Evolutionary conservation across 2,888 invertebrate genomes (phyloP), one percentile per base, ranked within the genome.

Genomic region (Phaedon cochleariae): DNA sequence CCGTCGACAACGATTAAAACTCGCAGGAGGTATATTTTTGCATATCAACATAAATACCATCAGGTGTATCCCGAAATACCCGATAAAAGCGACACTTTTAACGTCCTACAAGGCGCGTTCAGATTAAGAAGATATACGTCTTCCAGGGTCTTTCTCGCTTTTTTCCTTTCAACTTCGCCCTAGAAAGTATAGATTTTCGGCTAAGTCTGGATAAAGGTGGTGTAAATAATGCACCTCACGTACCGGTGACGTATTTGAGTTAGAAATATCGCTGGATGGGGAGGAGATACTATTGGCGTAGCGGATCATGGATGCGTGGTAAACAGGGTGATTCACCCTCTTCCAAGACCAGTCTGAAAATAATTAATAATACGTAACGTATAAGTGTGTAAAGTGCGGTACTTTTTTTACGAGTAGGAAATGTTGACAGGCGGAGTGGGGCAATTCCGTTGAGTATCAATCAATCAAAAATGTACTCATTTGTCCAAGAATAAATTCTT

Each of bases 221-320:
- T 77, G 80, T 80, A 79, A 81, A 80, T 80, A 80, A 81, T 81
- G 80, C 81, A 80, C 76, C 76, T 78, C 80, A 79, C 81, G 80
- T 80, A 79, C 73, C 72, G 68, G 73, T 73, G 75, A 74, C 75
- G 74, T 72, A 76, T 55, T 34, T 41, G 20, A 55, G 55, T 41
- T 17, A 20, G 34, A 57, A 57, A 57, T 57, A 57, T 57, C 45
- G 73, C 74, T 68, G 74, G 76, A 76, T 70, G 71, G 71, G 74
- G 64, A 62, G 55, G 22, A 55, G n/a, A n/a, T n/a, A n/a, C n/a
- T 21, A 46, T 48, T 21, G 49, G 17, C n/a, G 21, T 10, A 17
- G 20, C 22, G 12, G 46, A n/a, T n/a, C n/a, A n/a, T n/a, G n/a
- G n/a, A n/a, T n/a, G n/a, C n/a, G n/a, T n/a, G n/a, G n/a, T n/a